Evolutionary conservation across 2,888 invertebrate genomes (phyloP).

Genomic region (Hirtodrosophila confusa): DNA sequence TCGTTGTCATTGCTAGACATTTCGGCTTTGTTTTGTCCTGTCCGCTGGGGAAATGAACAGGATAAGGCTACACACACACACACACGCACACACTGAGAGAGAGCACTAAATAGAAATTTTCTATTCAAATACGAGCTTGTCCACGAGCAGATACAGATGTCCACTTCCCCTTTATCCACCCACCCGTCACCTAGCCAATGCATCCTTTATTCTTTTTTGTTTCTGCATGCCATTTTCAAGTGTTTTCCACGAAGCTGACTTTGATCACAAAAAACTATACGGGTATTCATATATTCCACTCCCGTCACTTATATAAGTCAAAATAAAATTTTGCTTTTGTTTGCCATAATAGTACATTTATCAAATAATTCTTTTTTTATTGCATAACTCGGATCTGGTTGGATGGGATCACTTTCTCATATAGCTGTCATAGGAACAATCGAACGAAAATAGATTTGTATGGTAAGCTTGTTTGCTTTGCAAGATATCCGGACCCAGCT

Average conservation of each 20-base stretch:
- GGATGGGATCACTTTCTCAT: no score
- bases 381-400: no score
- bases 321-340: no score
- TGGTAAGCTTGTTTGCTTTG: no score
- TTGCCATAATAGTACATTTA: no score
- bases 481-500: no score
- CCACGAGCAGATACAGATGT: background rate
- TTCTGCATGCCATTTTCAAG: background rate
- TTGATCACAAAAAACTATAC: background rate
- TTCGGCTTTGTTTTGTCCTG: conserved; percentile 26
- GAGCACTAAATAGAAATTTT: conserved; percentile 43
- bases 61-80: conserved; percentile 21
- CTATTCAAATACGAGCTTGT: conserved; percentile 13
- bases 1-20: conserved; percentile 24
- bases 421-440: no score
- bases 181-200: background rate
- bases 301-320: no score
- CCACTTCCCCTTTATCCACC: background rate
- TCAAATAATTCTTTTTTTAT: no score
- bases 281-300: no score
- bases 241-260: conserved; percentile 2
- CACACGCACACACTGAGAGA: conserved; percentile 9
- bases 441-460: no score
- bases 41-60: conserved; percentile 52
- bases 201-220: background rate